phyloP scores from a whole-genome alignment of 2,797 vertebrate species.

The Clarias laeviceps region DNA sequence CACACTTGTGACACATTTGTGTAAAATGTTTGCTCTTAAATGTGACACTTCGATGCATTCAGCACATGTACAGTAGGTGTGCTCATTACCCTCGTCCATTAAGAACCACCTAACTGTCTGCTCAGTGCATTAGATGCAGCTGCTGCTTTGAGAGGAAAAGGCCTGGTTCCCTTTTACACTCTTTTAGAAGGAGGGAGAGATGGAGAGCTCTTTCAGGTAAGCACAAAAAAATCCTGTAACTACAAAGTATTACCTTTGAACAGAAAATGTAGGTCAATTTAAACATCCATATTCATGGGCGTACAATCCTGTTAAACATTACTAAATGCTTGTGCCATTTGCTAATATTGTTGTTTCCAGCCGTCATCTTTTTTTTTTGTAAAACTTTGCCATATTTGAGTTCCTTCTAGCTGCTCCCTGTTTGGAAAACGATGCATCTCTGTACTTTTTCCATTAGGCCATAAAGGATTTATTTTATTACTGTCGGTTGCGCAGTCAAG shows the following conservation, averaged over 20 bases:
- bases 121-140: slow-evolving; percentile 84
- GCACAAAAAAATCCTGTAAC: slow-evolving; percentile 14
- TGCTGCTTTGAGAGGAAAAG: slow-evolving; percentile 83
- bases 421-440: slow-evolving; percentile 15
- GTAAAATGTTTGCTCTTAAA: neutral
- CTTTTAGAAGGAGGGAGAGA: slow-evolving; percentile 87
- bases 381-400: neutral
- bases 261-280: neutral
- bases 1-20: neutral
- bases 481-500: slow-evolving; percentile 82
- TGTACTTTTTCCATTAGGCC: slow-evolving; percentile 76
- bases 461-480: slow-evolving; percentile 94
- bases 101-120: slow-evolving; percentile 3
- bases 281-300: neutral
- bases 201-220: slow-evolving; percentile 86
- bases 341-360: neutral
- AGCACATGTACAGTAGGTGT: neutral
- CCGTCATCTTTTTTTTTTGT: neutral
- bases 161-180: slow-evolving; percentile 84
- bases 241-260: neutral
- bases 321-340: neutral
- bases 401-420: neutral
- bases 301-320: neutral
- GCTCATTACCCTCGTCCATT: neutral
- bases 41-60: neutral